phyloP scores from a whole-genome alignment of 1,140 invertebrate species.

The Drosophila varians region DNA sequence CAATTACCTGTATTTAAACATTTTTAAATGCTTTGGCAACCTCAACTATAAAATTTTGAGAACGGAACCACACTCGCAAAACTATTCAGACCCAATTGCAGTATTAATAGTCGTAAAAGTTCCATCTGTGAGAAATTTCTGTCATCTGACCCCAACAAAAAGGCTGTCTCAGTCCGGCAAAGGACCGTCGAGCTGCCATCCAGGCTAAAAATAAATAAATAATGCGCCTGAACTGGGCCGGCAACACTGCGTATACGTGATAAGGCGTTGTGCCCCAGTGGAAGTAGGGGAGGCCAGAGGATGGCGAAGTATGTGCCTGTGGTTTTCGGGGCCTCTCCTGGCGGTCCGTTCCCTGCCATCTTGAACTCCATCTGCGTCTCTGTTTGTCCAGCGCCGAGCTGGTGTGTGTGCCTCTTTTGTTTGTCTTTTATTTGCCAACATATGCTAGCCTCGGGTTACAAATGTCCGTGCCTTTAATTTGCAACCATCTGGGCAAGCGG shows the following conservation, averaged over 20 bases:
- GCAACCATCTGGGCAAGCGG: slow-evolving; percentile 39
- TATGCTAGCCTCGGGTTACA: slow-evolving; percentile 76
- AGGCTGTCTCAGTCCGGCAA: slow-evolving; percentile 33
- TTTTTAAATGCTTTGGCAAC: background rate
- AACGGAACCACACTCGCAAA: background rate
- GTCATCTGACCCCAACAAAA: slow-evolving; percentile 18
- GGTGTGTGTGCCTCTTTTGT: slow-evolving; percentile 49
- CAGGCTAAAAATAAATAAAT: slow-evolving; percentile 60
- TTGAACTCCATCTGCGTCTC: slow-evolving; percentile 41
- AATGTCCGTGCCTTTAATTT: slow-evolving; percentile 68
- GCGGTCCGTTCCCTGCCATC: slow-evolving; percentile 16
- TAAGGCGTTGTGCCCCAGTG: slow-evolving; percentile 31
- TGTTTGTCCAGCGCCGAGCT: slow-evolving; percentile 25
- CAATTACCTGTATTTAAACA: background rate
- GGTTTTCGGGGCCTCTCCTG: slow-evolving; percentile 28
- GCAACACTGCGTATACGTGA: slow-evolving; percentile 70
- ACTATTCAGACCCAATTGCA: slow-evolving; percentile 24
- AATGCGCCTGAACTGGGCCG: slow-evolving; percentile 47
- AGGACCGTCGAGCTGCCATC: slow-evolving; percentile 22
- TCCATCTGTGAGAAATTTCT: slow-evolving; percentile 40
- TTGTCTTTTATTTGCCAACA: slow-evolving; percentile 80
- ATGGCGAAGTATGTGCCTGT: slow-evolving; percentile 15
- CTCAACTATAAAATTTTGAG: slow-evolving; percentile 5
- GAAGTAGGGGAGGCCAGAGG: background rate
- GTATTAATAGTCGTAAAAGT: slow-evolving; percentile 29